These are phyloP conservation scores for Dasysyrphus albostriatus DNA, from an alignment of 2,888 invertebrate species.

Conservation along the genomic window DNA sequence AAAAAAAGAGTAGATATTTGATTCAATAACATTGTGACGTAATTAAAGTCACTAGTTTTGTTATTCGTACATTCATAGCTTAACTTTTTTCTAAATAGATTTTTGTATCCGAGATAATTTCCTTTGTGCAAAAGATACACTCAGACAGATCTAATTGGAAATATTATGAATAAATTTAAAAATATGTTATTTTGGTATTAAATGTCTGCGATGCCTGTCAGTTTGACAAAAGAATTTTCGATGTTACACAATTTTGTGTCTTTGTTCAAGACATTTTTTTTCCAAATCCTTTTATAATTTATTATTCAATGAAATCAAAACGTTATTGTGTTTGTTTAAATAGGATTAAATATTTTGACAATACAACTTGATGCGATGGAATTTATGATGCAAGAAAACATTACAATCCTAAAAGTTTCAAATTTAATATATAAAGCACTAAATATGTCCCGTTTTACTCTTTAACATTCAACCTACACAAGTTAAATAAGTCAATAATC, in stretches of 20 bases:
- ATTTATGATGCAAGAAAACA: background rate
- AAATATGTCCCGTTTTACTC: background rate
- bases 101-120: background rate
- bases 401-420: background rate
- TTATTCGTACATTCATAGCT: background rate
- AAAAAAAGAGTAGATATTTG: background rate
- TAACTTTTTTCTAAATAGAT: background rate
- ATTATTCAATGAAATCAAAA: background rate
- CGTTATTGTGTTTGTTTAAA: background rate
- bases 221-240: background rate
- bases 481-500: background rate
- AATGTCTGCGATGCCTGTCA: background rate
- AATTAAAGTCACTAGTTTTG: conserved; percentile 8
- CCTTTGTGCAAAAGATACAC: background rate
- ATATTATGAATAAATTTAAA: background rate
- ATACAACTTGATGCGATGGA: background rate
- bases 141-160: background rate
- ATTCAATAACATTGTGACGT: conserved; percentile 16
- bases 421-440: background rate
- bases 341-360: background rate
- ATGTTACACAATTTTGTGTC: background rate
- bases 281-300: background rate
- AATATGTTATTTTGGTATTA: background rate
- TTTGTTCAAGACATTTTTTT: background rate
- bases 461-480: background rate